phyloP scores from a whole-genome alignment of 2,797 vertebrate genomes.

The Eutrigla gurnardus region DNA sequence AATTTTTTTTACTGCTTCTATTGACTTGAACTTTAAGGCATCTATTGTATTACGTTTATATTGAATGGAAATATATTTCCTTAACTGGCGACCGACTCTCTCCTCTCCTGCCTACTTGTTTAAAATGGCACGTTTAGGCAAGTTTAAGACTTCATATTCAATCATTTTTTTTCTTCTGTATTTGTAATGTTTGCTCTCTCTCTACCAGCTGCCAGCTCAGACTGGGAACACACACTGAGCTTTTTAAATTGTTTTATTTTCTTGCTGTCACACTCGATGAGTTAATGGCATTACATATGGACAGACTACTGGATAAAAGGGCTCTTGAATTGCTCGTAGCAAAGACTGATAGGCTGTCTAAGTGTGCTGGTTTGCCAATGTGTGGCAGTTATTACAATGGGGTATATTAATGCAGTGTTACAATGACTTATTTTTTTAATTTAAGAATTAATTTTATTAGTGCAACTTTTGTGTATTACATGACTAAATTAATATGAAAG shows the following conservation, averaged over 20 bases:
- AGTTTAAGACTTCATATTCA: constrained; percentile 60
- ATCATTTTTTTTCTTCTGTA: constrained; percentile 31
- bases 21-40: constrained; percentile 13
- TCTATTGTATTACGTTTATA: constrained; percentile 34
- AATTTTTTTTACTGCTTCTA: constrained; percentile 6
- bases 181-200: constrained; percentile 48
- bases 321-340: constrained; percentile 70
- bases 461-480: constrained; percentile 41
- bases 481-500: constrained; percentile 40
- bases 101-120: constrained; percentile 54
- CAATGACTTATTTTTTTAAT: constrained; percentile 53
- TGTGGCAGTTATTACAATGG: constrained; percentile 58
- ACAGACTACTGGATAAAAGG: constrained; percentile 69
- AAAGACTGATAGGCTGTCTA: constrained; percentile 78
- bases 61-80: constrained; percentile 41
- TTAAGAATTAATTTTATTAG: constrained; percentile 50
- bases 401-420: constrained; percentile 60
- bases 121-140: constrained; percentile 54
- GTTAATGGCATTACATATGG: constrained; percentile 71
- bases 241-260: constrained; percentile 76
- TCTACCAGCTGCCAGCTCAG: constrained; percentile 63
- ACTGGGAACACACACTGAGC: constrained; percentile 70
- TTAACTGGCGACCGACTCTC: constrained; percentile 31
- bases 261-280: constrained; percentile 66
- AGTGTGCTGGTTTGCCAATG: constrained; percentile 68